A percentile compares a stretch with the other conserved stretches of the same genome.
Conservation (phyloP, 2,113 vertebrate genomes). For the Entosphenus tridentatus region DNA sequence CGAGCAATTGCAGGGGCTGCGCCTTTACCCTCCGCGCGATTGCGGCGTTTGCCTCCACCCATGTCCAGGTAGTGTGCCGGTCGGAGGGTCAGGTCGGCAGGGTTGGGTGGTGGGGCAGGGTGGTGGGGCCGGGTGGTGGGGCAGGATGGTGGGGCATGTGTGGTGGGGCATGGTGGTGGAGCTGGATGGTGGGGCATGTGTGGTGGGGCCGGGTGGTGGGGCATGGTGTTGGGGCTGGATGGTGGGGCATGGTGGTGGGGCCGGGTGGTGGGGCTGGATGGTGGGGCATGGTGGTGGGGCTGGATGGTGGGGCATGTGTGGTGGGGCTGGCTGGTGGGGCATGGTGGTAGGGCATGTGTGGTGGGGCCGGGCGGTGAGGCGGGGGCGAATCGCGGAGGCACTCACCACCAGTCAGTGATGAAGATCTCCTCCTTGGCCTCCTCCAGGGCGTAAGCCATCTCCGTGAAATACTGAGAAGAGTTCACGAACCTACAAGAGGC, state of each 20-base stretch:
- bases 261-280: neutral
- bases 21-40: no score
- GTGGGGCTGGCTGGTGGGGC: neutral
- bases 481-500: slow-evolving; percentile 63
- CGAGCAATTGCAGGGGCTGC: no score
- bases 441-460: slow-evolving; percentile 69
- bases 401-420: slow-evolving; percentile 96
- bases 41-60: no score
- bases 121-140: neutral
- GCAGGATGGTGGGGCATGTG: neutral
- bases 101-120: neutral
- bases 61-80: no score
- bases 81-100: no score
- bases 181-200: neutral
- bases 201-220: neutral
- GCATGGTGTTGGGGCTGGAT: neutral
- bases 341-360: neutral
- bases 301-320: no score
- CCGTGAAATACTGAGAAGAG: slow-evolving; percentile 68
- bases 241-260: neutral
- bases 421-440: slow-evolving; percentile 79
- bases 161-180: neutral
- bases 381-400: slow-evolving; percentile 11
- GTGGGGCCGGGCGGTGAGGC: neutral
- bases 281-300: neutral